Conservation (phyloP, 1,140 invertebrate genomes). For the Augochlora pura region DNA sequence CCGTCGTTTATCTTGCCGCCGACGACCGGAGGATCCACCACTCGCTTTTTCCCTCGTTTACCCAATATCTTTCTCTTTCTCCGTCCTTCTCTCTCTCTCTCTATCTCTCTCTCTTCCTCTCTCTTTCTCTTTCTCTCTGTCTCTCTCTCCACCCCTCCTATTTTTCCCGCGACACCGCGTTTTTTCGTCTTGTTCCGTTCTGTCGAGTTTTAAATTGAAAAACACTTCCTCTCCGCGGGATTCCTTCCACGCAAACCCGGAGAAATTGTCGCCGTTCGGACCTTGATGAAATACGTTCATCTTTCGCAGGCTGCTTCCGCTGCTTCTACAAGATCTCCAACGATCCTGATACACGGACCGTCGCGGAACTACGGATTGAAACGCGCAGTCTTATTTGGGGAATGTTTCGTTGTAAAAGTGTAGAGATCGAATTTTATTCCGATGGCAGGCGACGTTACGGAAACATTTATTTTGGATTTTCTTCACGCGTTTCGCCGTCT, state of each 20-base stretch:
- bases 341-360: background rate
- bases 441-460: no score
- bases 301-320: background rate
- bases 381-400: background rate
- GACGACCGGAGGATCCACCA: slow-evolving; percentile 63
- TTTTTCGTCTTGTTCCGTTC: slow-evolving; percentile 15
- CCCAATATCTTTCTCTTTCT: slow-evolving; percentile 5
- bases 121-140: background rate
- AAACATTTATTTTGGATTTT: background rate
- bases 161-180: background rate
- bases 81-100: background rate
- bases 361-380: background rate
- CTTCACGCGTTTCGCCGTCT: background rate
- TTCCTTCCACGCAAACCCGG: background rate
- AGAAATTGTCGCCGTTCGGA: slow-evolving; percentile 28
- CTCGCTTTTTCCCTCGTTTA: slow-evolving; percentile 49
- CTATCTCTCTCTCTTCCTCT: background rate
- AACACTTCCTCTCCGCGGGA: slow-evolving; percentile 49
- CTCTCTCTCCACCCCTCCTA: background rate
- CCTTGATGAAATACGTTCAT: slow-evolving; percentile 11
- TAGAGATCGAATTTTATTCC: no score
- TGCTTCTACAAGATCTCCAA: background rate
- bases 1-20: slow-evolving; percentile 73
- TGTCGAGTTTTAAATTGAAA: slow-evolving; percentile 63
- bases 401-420: background rate